phyloP scores from a whole-genome alignment of 2,888 invertebrate species.

The Platycheirus albimanus region DNA sequence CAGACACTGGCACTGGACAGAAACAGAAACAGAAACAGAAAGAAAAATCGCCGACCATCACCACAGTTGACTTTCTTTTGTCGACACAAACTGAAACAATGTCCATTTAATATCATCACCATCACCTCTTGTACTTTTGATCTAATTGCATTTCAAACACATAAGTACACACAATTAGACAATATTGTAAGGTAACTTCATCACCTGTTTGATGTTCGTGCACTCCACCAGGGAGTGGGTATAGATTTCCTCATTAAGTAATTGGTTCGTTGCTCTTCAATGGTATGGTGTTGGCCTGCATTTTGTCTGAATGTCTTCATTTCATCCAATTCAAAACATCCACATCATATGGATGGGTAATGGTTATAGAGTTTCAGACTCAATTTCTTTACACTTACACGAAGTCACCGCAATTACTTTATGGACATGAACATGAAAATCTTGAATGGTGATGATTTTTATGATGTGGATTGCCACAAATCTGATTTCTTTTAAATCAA shows the following conservation, averaged over 20 bases:
- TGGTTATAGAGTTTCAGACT: too few relatives aligned
- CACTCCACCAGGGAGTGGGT: slow-evolving; percentile 67
- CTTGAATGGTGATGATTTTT: background rate
- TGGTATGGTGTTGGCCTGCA: slow-evolving; percentile 49
- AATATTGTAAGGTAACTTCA: slow-evolving; percentile 39
- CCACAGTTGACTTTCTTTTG: slow-evolving; percentile 66
- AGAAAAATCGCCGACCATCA: too few relatives aligned
- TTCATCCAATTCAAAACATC: too few relatives aligned
- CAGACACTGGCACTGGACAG: background rate
- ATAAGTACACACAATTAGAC: slow-evolving; percentile 65
- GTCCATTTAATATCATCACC: slow-evolving; percentile 34
- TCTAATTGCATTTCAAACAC: slow-evolving; percentile 71
- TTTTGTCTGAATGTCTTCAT: slow-evolving; percentile 32
- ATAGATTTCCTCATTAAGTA: slow-evolving; percentile 74
- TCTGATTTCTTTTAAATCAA: slow-evolving; percentile 10
- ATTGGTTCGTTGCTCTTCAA: slow-evolving; percentile 68
- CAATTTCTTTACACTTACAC: too few relatives aligned
- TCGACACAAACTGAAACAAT: slow-evolving; percentile 25
- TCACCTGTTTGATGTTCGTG: slow-evolving; percentile 66
- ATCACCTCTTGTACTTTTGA: slow-evolving; percentile 52
- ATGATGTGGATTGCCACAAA: background rate
- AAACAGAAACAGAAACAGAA: slow-evolving; percentile 17
- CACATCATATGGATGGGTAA: too few relatives aligned
- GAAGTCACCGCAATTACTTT: background rate
- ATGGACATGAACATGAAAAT: too few relatives aligned